Conservation (phyloP, 2,888 invertebrate species). For the Phytoseiulus persimilis region DNA sequence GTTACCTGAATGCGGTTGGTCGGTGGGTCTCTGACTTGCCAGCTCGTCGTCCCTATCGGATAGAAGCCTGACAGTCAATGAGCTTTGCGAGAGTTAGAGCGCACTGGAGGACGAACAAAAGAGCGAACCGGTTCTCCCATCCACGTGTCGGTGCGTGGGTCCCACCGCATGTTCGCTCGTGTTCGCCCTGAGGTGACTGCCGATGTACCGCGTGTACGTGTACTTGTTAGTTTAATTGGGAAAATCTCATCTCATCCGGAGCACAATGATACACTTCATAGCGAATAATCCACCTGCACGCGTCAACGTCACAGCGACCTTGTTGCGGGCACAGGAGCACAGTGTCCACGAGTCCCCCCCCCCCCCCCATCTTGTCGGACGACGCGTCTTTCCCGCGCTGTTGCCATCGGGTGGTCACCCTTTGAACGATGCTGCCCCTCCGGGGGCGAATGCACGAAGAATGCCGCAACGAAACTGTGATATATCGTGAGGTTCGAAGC, state of each 20-base stretch:
- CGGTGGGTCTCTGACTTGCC: not conserved
- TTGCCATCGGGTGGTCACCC: not conserved
- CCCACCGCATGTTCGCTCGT: not conserved
- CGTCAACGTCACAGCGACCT: not conserved
- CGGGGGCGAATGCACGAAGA: not conserved
- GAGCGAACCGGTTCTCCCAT: not conserved
- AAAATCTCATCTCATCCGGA: not conserved
- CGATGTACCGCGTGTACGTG: not conserved
- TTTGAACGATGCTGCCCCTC: not conserved
- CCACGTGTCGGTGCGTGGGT: not conserved
- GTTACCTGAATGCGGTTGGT: not conserved
- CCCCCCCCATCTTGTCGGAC: not conserved
- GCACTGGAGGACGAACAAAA: not conserved
- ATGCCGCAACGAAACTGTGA: not conserved
- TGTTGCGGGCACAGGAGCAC: no score
- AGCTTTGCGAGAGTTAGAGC: not conserved
- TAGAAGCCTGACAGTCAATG: not conserved
- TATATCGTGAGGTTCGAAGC: not conserved
- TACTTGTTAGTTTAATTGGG: constrained; percentile 5
- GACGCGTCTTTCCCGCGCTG: not conserved
- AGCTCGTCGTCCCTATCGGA: not conserved
- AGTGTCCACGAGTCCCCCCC: no score
- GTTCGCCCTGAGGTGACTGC: not conserved
- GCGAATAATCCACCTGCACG: not conserved
- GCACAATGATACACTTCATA: not conserved